Percentiles rank a stretch among this genome's conserved stretches.
Evolutionary conservation across 2,797 vertebrate species (phyloP).

Genomic region (Centropyge bicolor): DNA sequence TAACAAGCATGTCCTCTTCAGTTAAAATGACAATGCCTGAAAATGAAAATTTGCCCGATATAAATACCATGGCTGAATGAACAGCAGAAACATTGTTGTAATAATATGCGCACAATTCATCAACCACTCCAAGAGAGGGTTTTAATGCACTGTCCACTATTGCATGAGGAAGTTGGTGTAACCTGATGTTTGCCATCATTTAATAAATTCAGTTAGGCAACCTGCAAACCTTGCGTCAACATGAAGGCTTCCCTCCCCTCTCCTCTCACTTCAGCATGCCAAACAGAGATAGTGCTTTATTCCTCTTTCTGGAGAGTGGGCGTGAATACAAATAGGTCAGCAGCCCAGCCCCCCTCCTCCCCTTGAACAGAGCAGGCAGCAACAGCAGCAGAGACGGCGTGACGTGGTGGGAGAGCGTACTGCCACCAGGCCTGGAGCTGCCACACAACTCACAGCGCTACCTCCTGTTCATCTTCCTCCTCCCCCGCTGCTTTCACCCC

Average conservation of each 20-base stretch:
- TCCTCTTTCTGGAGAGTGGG: constrained; percentile 60
- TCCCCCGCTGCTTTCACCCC: constrained; percentile 47
- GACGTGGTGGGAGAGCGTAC: constrained; percentile 66
- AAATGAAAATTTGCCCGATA: background rate
- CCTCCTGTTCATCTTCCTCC: constrained; percentile 45
- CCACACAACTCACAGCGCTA: constrained; percentile 43
- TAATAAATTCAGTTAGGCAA: background rate
- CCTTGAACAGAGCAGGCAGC: constrained; percentile 69
- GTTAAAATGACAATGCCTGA: constrained; percentile 12
- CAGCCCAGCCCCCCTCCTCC: constrained; percentile 56
- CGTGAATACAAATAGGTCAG: constrained; percentile 80
- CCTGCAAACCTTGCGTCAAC: background rate
- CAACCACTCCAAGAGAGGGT: background rate
- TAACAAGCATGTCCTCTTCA: background rate
- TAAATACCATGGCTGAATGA: background rate
- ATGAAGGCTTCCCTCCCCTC: background rate
- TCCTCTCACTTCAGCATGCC: constrained; percentile 9
- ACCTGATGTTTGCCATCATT: background rate
- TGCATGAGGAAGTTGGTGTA: background rate
- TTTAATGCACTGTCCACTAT: background rate
- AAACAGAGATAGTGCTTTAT: constrained; percentile 52
- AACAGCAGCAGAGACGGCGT: constrained; percentile 73
- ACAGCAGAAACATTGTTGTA: constrained; percentile 4
- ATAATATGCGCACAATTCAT: constrained; percentile 18
- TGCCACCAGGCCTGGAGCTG: constrained; percentile 66